Evolutionary conservation across 2,113 vertebrate species (phyloP).

Genomic region (Trematomus loennbergii): DNA sequence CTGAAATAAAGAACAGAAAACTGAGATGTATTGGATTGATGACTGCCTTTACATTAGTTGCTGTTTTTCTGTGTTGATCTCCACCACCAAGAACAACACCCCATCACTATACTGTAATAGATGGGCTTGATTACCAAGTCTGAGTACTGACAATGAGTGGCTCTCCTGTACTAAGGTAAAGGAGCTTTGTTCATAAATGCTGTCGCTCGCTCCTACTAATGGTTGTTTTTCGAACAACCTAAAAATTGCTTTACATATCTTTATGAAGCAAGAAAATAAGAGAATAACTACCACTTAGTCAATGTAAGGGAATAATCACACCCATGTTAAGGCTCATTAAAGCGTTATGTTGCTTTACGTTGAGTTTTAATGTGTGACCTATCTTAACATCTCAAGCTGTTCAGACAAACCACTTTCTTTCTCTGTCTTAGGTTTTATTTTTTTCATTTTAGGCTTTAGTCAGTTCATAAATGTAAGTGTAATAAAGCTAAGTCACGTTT

Average conservation of each 20-base stretch:
- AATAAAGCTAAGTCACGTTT: neutral
- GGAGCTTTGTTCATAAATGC: neutral
- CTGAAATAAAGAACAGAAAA: constrained; percentile 21
- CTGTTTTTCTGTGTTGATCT: constrained; percentile 21
- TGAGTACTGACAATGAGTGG: constrained; percentile 21
- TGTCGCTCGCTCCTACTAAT: neutral
- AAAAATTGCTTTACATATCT: neutral
- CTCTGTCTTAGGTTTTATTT: neutral
- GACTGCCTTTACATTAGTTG: neutral
- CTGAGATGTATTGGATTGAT: constrained; percentile 28
- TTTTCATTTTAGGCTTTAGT: neutral
- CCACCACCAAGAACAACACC: neutral
- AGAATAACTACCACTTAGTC: no score
- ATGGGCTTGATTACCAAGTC: constrained; percentile 36
- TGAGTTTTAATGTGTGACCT: neutral
- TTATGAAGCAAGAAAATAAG: neutral
- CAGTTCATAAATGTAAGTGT: neutral
- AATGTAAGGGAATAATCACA: no score
- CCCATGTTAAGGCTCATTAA: no score
- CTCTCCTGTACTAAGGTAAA: no score
- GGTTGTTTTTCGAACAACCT: neutral
- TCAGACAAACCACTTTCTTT: neutral
- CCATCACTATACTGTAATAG: constrained; percentile 14
- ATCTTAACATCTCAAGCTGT: neutral
- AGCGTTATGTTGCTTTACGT: neutral